Evolutionary conservation across 2,113 vertebrate species (phyloP).

Genomic region (Ginglymostoma cirratum): DNA sequence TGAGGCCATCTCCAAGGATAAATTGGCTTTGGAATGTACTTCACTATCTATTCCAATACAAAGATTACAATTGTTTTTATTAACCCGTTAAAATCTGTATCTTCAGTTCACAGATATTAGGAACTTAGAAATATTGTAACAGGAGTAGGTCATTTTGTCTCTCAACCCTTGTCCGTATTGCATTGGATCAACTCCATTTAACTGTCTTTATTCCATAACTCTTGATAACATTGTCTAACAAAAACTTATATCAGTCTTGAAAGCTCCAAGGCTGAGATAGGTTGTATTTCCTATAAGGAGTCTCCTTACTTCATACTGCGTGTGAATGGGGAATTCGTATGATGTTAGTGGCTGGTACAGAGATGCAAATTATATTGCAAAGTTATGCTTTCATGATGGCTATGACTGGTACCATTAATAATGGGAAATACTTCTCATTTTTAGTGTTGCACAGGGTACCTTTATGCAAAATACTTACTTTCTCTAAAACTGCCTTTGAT

Average conservation of each 20-base stretch:
- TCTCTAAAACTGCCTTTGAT: neutral
- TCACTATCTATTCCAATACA: neutral
- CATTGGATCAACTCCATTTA: neutral
- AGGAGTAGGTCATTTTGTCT: neutral
- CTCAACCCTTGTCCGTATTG: neutral
- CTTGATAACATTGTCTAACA: neutral
- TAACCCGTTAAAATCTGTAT: neutral
- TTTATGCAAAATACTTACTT: neutral
- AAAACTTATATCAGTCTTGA: neutral
- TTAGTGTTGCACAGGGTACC: neutral
- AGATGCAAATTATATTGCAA: neutral
- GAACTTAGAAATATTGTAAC: neutral
- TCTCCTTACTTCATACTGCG: neutral
- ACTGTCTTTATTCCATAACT: neutral
- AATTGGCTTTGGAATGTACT: neutral
- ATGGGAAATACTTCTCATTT: neutral
- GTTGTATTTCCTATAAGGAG: neutral
- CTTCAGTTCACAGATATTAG: neutral
- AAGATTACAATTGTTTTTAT: conserved; percentile 3
- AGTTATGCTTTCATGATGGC: neutral
- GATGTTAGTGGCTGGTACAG: neutral
- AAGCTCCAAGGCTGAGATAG: neutral
- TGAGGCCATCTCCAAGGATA: neutral
- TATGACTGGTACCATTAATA: neutral
- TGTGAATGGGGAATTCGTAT: neutral